Evolutionary conservation across 2,797 vertebrate species (phyloP), one percentile per base, ranked within the genome.

Genomic region (Ptychobarbus kaznakovi): DNA sequence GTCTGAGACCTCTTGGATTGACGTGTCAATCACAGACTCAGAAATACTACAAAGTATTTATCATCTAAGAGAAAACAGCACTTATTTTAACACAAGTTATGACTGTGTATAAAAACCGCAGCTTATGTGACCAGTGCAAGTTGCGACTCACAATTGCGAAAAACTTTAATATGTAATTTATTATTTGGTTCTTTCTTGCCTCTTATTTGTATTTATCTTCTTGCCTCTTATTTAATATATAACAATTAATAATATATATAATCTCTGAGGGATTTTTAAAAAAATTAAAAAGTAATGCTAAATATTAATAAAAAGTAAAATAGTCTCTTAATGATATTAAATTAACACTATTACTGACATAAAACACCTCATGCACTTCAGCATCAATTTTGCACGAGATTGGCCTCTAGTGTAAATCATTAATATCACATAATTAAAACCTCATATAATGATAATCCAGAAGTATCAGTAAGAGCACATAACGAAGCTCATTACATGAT

Each of bases 401-500:
- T 42, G 18, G 40, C 68, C 68, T 56, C 70, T 69, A 35, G 63
- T 81, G 68, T 82, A 61, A 83, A 82, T 79, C 90, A 79, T 90
- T 86, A 89, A 84, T 85, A 86, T 80, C 38, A 79, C 42, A 72
- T 85, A 83, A 90, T 86, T 77, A 87, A 66, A 68, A 84, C 44
- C 83, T 82, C 51, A 89, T 86, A 88, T 82, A 42, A 84, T 49
- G 86, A 81, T 74, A 86, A 90, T 90, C 83, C 81, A 83, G 68
- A 75, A 89, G 89, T 90, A 88, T 86, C 58, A 90, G 90, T 90
- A 88, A 87, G 87, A 90, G 82, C 91, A 88, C 81, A 81, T 89
- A 84, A 92, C 91, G 90, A 92, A 94, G 89, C 87, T 88, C 89
- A 78, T 77, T 65, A 72, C 85, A 87, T 86, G 89, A 79, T 80